Conservation (phyloP, 1,140 invertebrate species). For the Drosophila azteca region DNA sequence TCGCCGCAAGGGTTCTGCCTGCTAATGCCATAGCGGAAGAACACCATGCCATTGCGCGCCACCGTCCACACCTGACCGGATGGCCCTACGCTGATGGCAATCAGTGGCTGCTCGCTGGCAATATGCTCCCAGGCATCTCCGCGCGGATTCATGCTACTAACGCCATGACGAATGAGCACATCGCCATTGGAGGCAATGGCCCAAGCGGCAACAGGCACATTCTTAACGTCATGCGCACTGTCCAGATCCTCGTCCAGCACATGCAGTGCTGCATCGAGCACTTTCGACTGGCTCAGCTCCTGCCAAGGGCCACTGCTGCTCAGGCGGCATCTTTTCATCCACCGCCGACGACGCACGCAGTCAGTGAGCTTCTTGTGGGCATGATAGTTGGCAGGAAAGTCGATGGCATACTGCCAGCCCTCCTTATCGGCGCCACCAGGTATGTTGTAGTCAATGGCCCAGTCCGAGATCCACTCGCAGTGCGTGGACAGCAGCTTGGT, state of each 20-base stretch:
- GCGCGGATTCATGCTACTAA: slow-evolving; percentile 88
- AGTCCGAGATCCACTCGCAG: slow-evolving; percentile 96
- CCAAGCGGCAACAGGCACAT: slow-evolving; percentile 88
- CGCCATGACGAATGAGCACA: slow-evolving; percentile 91
- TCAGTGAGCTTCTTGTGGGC: slow-evolving; percentile 93
- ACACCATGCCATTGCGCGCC: slow-evolving; percentile 92
- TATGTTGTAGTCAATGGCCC: slow-evolving; percentile 94
- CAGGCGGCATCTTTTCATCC: slow-evolving; percentile 92
- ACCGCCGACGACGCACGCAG: slow-evolving; percentile 92
- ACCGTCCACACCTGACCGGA: slow-evolving; percentile 92
- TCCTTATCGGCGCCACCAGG: slow-evolving; percentile 94
- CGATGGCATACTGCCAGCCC: slow-evolving; percentile 97
- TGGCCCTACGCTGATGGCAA: slow-evolving; percentile 89
- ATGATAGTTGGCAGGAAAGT: slow-evolving; percentile 94
- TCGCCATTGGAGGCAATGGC: slow-evolving; percentile 92
- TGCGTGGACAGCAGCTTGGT: slow-evolving; percentile 93
- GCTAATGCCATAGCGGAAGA: slow-evolving; percentile 89
- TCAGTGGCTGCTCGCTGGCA: slow-evolving; percentile 90
- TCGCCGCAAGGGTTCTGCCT: slow-evolving; percentile 87
- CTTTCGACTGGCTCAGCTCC: slow-evolving; percentile 91
- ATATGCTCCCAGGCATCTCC: slow-evolving; percentile 92
- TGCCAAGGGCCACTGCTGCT: slow-evolving; percentile 94
- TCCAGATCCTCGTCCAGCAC: slow-evolving; percentile 64
- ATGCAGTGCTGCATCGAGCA: slow-evolving; percentile 89
- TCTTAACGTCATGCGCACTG: slow-evolving; percentile 50